Percentiles rank a stretch among this genome's conserved stretches.
phyloP scores from a whole-genome alignment of 2,888 invertebrate genomes.

The Polydrusus pterygomalis region DNA sequence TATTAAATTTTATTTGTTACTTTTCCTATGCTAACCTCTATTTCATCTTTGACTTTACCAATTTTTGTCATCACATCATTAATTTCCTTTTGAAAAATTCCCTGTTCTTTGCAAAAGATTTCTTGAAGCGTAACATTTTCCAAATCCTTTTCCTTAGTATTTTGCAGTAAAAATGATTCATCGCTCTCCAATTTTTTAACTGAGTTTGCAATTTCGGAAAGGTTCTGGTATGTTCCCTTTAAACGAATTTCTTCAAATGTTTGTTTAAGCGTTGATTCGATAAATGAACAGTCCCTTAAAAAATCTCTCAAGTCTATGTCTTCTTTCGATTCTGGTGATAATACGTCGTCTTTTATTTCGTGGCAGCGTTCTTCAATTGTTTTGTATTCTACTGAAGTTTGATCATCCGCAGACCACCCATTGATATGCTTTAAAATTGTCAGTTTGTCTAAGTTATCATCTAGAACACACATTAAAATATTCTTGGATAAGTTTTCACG shows the following conservation, averaged over 20 bases:
- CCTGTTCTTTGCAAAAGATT: constrained; percentile 58
- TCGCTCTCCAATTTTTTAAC: constrained; percentile 54
- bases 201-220: constrained; percentile 55
- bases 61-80: constrained; percentile 58
- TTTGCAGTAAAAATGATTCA: constrained; percentile 51
- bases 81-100: constrained; percentile 55
- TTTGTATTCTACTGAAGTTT: constrained; percentile 47
- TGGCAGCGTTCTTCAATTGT: constrained; percentile 53
- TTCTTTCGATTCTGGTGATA: constrained; percentile 43
- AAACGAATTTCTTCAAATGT: constrained; percentile 55
- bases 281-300: constrained; percentile 55
- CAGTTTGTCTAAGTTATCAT: constrained; percentile 57
- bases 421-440: constrained; percentile 56
- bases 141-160: constrained; percentile 47
- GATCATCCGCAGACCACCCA: constrained; percentile 50
- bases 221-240: constrained; percentile 50
- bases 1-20: too few species aligned
- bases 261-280: constrained; percentile 53
- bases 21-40: constrained; percentile 59
- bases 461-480: constrained; percentile 49
- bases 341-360: constrained; percentile 39
- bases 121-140: constrained; percentile 57
- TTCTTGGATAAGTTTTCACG: constrained; percentile 28
- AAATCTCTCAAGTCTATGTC: constrained; percentile 51
- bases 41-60: constrained; percentile 65